A percentile compares a stretch with the other conserved stretches of the same genome.
These are phyloP conservation scores for Papilio machaon DNA, from an alignment of 1,140 invertebrate species.

Conservation along the genomic window DNA sequence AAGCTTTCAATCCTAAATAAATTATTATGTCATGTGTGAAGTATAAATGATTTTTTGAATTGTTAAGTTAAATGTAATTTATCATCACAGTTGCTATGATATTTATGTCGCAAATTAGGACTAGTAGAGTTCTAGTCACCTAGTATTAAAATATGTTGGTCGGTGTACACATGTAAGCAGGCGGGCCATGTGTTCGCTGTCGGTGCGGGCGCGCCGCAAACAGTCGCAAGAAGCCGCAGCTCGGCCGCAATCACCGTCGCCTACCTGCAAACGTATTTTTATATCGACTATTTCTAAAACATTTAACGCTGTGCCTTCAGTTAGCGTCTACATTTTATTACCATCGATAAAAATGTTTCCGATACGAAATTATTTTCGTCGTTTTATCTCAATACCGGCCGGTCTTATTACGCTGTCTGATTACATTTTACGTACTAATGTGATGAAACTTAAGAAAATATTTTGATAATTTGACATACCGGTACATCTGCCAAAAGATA, in stretches of 20 bases:
- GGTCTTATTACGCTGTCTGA: background rate
- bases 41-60: too few relatives aligned
- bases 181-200: conserved; percentile 71
- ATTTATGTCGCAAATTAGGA: background rate
- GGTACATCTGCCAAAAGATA: too few relatives aligned
- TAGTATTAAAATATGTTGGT: conserved; percentile 48
- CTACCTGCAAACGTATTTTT: conserved; percentile 71
- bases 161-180: conserved; percentile 50
- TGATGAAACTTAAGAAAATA: background rate
- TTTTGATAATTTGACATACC: background rate
- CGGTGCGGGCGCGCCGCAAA: conserved; percentile 63
- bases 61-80: too few relatives aligned
- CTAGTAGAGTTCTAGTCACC: background rate
- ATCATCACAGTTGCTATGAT: background rate
- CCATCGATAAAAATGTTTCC: conserved; percentile 23
- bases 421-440: background rate
- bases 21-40: too few relatives aligned
- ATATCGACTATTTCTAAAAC: conserved; percentile 66
- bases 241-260: conserved; percentile 66
- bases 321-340: conserved; percentile 32
- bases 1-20: too few relatives aligned
- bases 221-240: conserved; percentile 55
- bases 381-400: background rate
- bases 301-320: conserved; percentile 53
- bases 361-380: background rate